Evolutionary conservation across 2,888 invertebrate genomes (phyloP).

Genomic region (Aromia moschata): DNA sequence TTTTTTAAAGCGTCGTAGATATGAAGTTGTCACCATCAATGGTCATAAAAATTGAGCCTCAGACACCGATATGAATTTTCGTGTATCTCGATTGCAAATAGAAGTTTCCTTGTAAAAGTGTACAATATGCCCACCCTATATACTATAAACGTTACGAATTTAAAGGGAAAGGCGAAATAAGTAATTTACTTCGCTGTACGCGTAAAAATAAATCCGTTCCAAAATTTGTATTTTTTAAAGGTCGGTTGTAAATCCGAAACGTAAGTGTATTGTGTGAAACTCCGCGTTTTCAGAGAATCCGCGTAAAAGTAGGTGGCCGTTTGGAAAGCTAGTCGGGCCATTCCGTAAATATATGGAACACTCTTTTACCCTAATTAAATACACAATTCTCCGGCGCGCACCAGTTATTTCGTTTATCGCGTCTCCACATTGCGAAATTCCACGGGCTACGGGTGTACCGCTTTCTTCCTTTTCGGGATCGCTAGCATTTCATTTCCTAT

Average conservation of each 20-base stretch:
- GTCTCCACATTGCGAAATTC: no score
- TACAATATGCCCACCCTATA: no score
- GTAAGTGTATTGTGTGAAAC: background rate
- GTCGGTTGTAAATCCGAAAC: background rate
- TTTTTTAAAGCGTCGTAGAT: no score
- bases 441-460: no score
- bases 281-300: slow-evolving; percentile 32
- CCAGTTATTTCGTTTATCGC: slow-evolving; percentile 19
- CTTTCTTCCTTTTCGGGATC: no score
- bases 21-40: no score
- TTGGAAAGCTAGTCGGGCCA: slow-evolving; percentile 37
- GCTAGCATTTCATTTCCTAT: no score
- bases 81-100: no score
- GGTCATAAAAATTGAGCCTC: no score
- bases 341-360: slow-evolving; percentile 39
- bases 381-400: slow-evolving; percentile 28
- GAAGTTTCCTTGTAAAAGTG: no score
- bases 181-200: background rate
- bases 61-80: no score
- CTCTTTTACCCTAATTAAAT: slow-evolving; percentile 37
- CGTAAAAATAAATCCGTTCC: background rate
- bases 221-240: background rate
- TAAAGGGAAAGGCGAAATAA: background rate
- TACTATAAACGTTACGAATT: no score
- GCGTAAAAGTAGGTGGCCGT: slow-evolving; percentile 41